Evolutionary conservation across 2,797 vertebrate species (phyloP), one percentile per base, ranked within the genome.

Genomic region (Mus minutoides): DNA sequence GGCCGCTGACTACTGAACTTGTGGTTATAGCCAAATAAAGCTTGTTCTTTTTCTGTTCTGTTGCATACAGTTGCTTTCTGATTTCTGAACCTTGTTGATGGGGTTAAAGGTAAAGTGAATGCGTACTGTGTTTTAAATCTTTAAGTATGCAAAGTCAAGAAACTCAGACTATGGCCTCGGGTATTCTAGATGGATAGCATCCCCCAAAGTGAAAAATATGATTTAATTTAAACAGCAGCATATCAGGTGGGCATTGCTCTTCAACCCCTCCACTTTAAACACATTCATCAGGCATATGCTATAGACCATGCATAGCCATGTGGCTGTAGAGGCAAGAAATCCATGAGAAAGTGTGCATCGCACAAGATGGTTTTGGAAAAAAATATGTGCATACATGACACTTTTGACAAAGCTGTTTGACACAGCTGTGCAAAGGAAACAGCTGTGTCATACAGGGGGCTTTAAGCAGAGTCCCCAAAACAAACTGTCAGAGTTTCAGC

Each of bases 381-480:
- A 95, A 93, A 84, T 93, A 93, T 87, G 85, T 89, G 86, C 64
- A 26, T 49, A 88, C 62, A 92, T 79, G 80, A 94, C 92, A 94
- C 90, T 93, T 94, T 90, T 96, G 90, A 98, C 95, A 96, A 93
- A 86, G 93, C 69, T 78, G 11, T 96, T 97, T 94, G 85, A 91
- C 88, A 94, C 95, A 97, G 90, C 95, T 94, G 90, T 92, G 49
- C 62, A 60, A 73, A 73, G 58, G 95, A 95, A 77, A 46, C 95
- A 97, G 95, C 96, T 97, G 95, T 92, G 96, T 80, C 92, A 84
- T 49, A 37, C 56, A 67, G 56, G 22, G 16, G 49, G 73, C 86
- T 94, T 97, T 89, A 96, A 94, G 82, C 43, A 85, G 7, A 89
- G 73, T 71, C 78, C 85, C n/a, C 17, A 84, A 96, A 95, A 92